Conservation (phyloP, 2,888 invertebrate genomes). For the Xylota sylvarum region DNA sequence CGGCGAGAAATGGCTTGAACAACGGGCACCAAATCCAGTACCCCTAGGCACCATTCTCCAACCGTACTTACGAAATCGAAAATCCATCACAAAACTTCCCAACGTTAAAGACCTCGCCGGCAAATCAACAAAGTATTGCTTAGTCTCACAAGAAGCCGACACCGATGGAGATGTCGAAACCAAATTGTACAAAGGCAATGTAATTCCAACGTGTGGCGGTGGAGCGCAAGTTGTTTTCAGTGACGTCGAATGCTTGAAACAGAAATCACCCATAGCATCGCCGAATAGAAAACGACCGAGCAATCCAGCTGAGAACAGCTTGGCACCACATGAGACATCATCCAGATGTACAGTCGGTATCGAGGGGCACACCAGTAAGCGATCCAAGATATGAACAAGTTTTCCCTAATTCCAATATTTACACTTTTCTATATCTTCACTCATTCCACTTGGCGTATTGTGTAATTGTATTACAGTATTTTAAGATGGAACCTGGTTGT, state of each 20-base stretch:
- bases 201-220: conserved; percentile 96
- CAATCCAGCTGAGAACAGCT: conserved; percentile 80
- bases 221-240: conserved; percentile 98
- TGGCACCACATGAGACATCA: conserved; percentile 80
- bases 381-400: conserved; percentile 81
- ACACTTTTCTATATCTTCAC: conserved; percentile 42
- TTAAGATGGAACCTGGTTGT: conserved; percentile 62
- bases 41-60: conserved; percentile 96
- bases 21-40: conserved; percentile 91
- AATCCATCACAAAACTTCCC: conserved; percentile 93
- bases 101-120: conserved; percentile 91
- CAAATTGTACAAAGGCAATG: conserved; percentile 96
- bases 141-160: conserved; percentile 96
- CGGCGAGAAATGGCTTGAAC: conserved; percentile 94
- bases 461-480: conserved; percentile 63
- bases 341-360: conserved; percentile 84
- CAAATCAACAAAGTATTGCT: conserved; percentile 94
- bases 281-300: conserved; percentile 84
- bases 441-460: conserved; percentile 45
- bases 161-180: conserved; percentile 97
- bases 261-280: conserved; percentile 90
- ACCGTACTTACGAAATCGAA: conserved; percentile 92
- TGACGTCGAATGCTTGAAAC: conserved; percentile 95
- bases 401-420: conserved; percentile 42
- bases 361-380: conserved; percentile 84